Conservation (phyloP, 2,797 vertebrate species). For the Adelosebastes latens region DNA sequence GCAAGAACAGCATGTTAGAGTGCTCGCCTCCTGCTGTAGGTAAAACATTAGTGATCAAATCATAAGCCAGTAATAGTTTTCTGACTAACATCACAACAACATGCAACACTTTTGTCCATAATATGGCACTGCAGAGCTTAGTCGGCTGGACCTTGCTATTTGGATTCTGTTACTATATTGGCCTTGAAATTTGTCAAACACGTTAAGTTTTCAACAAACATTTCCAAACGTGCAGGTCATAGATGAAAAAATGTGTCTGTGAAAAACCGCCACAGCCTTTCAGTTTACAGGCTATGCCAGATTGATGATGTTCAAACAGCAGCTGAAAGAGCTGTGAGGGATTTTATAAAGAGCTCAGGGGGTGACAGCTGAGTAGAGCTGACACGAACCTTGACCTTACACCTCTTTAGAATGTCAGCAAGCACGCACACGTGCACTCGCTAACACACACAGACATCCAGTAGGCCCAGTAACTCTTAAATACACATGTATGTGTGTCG, state of each 20-base stretch:
- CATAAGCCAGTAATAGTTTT: neutral
- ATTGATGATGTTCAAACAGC: slow-evolving; percentile 75
- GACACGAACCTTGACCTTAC: slow-evolving; percentile 76
- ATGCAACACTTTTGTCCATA: neutral
- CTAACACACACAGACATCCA: slow-evolving; percentile 29
- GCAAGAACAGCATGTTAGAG: neutral
- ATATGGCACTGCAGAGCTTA: neutral
- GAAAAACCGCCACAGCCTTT: slow-evolving; percentile 28
- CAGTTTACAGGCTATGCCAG: slow-evolving; percentile 49
- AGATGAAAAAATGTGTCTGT: slow-evolving; percentile 24
- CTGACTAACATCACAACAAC: neutral
- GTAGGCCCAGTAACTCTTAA: slow-evolving; percentile 21
- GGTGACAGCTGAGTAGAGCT: slow-evolving; percentile 73
- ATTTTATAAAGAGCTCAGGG: slow-evolving; percentile 74
- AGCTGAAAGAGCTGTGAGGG: slow-evolving; percentile 75
- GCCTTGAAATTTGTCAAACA: neutral
- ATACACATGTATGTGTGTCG: slow-evolving; percentile 1
- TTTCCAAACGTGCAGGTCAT: neutral
- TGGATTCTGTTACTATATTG: neutral
- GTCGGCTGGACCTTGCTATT: neutral
- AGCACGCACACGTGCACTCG: slow-evolving; percentile 29
- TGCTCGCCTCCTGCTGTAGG: neutral
- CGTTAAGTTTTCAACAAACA: neutral
- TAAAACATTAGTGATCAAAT: neutral
- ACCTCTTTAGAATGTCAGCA: slow-evolving; percentile 77